A percentile compares a stretch with the other conserved stretches of the same genome.
Conservation (phyloP, 2,888 invertebrate species). For the Pseudanteris insignis region DNA sequence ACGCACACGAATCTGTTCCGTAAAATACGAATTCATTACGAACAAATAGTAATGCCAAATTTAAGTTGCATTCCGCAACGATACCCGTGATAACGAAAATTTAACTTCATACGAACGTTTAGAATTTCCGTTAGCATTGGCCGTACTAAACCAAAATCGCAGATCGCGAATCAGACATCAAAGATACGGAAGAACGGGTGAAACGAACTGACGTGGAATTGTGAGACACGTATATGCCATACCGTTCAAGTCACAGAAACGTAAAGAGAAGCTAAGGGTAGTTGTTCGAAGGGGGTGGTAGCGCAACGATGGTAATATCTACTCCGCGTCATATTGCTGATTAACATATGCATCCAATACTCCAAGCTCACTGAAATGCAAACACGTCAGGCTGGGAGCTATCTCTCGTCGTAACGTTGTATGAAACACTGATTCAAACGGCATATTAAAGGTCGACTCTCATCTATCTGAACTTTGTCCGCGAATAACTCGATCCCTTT, state of each 20-base stretch:
- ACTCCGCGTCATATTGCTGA: slow-evolving; percentile 60
- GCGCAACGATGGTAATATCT: slow-evolving; percentile 55
- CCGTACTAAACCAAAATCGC: slow-evolving; percentile 21
- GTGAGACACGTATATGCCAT: slow-evolving; percentile 34
- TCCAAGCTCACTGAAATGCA: slow-evolving; percentile 57
- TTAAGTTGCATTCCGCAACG: too few relatives aligned
- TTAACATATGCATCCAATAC: slow-evolving; percentile 63
- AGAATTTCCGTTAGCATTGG: slow-evolving; percentile 1
- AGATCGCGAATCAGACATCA: slow-evolving; percentile 50
- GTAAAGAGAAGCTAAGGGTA: slow-evolving; percentile 35
- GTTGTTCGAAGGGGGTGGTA: slow-evolving; percentile 47
- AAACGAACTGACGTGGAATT: slow-evolving; percentile 36
- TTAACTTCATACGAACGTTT: slow-evolving; percentile 5
- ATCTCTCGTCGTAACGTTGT: slow-evolving; percentile 55
- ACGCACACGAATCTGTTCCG: too few relatives aligned
- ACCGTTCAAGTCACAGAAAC: slow-evolving; percentile 42
- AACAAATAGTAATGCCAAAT: too few relatives aligned
- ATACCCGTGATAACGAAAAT: slow-evolving; percentile 11
- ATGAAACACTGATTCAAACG: slow-evolving; percentile 61
- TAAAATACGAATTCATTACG: too few relatives aligned
- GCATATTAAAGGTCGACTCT: slow-evolving; percentile 61
- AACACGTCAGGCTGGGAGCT: slow-evolving; percentile 59
- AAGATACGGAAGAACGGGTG: slow-evolving; percentile 44
- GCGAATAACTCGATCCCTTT: slow-evolving; percentile 53
- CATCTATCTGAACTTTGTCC: slow-evolving; percentile 53